Conservation (phyloP, 2,113 vertebrate genomes). For the Daphoenositta chrysoptera region DNA sequence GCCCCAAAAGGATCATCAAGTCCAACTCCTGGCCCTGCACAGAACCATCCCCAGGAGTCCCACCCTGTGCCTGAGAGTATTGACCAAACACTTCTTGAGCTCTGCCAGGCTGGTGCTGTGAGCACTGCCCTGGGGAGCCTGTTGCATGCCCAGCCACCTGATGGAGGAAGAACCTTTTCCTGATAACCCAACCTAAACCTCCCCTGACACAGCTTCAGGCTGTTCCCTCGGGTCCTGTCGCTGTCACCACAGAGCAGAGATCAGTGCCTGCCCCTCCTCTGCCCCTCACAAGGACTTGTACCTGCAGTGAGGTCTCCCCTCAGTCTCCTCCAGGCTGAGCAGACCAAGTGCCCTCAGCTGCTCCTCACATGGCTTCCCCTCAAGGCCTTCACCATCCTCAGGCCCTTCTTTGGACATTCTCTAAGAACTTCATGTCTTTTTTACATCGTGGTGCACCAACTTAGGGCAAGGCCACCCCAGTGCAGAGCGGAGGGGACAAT, state of each 20-base stretch:
- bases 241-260: neutral
- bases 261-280: neutral
- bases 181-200: neutral
- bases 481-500: neutral
- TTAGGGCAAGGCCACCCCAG: rapidly evolving
- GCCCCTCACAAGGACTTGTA: rapidly evolving
- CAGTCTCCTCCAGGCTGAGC: neutral
- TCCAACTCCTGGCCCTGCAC: neutral
- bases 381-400: neutral
- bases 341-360: rapidly evolving
- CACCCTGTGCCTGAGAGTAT: rapidly evolving
- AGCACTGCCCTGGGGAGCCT: neutral
- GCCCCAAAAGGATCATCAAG: neutral
- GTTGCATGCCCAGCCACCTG: neutral
- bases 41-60: neutral
- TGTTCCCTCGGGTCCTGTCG: rapidly evolving
- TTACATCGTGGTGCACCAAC: rapidly evolving
- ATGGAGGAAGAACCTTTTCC: neutral
- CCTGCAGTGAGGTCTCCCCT: neutral
- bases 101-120: neutral
- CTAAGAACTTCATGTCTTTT: neutral
- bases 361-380: rapidly evolving
- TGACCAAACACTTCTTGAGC: neutral
- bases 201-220: neutral
- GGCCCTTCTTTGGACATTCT: neutral